Base-by-base conservation (phyloP, 23 tunicate species). In the Trididemnum miniatum region DNA sequence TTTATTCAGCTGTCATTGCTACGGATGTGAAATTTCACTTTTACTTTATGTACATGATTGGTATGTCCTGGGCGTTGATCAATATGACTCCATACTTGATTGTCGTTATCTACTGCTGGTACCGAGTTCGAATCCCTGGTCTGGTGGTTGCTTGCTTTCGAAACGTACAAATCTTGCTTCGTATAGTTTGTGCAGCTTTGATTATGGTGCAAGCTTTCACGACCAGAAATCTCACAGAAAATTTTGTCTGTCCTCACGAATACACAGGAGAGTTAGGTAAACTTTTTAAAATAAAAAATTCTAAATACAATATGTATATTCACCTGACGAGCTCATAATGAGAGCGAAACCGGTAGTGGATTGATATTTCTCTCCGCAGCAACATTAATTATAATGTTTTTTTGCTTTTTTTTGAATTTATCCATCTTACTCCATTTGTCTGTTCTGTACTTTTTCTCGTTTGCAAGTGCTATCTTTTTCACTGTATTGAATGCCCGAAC, bases 21-120 rank as follows among this genome's bases (percentile, higher is more conserved):
- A 79, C 71, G 27, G 80, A 86, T 78, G 96, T 96, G 83, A 91
- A 96, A 65, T 86, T 96, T 72, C 91, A 96, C 89, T 96, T 82
- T 85, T 96, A 96, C 93, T 96, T 89, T 92, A 96, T 96, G 99
- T 96, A 96, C 93, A 91, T 91, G 96, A 91, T 91, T 67, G 99
- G 99, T 71, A 96, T 96, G 99, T 91, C 97, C n/a, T 96, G 99
- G 99, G 92, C 99, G 54, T 54, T 96, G 76, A 91, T 91, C 77
- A 96, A 96, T 87, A 90, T 96, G 97, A 89, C 95, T 2, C 99
- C 99, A 0, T 96, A 96, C 62, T 82, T 96, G 71, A 96, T 96
- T 74, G 99, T 96, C 82, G 96, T 96, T 35, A 96, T 96, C 89
- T 96, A 96, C 83, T 96, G 99, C 71, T 96, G 97, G 97, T 96